Evolutionary conservation across 2,113 vertebrate species (phyloP), one percentile per base, ranked within the genome.

Genomic region (Chionomys nivalis): DNA sequence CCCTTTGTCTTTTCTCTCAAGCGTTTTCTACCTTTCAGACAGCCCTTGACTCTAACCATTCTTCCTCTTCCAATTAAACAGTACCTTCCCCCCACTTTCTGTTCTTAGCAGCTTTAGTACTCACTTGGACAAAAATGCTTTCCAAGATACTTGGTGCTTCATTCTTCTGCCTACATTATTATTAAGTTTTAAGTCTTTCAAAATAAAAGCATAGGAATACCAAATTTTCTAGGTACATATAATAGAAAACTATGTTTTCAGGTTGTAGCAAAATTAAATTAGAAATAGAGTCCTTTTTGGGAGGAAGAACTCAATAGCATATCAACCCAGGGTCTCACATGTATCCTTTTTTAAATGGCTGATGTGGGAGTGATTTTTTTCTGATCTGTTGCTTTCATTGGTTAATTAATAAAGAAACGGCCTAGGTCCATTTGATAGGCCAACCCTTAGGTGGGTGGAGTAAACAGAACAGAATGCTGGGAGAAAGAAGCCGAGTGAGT

Each of bases 51-150:
- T 33, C 11, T 68, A 82, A 87, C 44, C 5, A 89, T 68, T 94
- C 81, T 58, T n/a, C 2, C 28, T 89, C 55, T 73, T 73, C 68
- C 8, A 88, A 58, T 23, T n/a, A 81, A n/a, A 81, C 16, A n/a
- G 55, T 79, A 55, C 10, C 49, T 11, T 36, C 28, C 47, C 12
- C 19, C 28, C 47, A 55, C 49, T 79, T 55, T 55, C 77, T 79
- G 19, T 79, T 79, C 77, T 79, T 36, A 79, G 6, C 19, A 79
- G 77, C 49, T 33, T 58, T 16, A 36, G 24, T 55, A 81, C 24
- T n/a, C 52, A 75, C 73, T 82, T 79, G 83, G 39, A n/a, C 70
- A 76, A 91, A 93, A 58, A 82, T 39, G 23, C 94, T 49, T 87
- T 88, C 55, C 31, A 87, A 87, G 12, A 55, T 92, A 81, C 2